phyloP scores from a whole-genome alignment of 2,888 invertebrate genomes.

The Euproctis similis region DNA sequence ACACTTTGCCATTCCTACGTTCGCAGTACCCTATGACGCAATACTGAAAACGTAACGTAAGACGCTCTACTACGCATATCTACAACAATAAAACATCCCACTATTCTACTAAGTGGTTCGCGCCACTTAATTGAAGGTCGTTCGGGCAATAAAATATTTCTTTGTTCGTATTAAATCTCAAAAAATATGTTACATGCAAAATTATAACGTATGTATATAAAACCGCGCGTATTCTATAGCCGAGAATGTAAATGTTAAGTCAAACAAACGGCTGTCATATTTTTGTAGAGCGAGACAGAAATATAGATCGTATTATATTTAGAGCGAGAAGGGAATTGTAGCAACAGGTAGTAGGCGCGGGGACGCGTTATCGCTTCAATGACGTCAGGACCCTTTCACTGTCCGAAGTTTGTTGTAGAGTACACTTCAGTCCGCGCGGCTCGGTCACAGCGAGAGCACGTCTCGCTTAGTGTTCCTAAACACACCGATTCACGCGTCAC shows the following conservation, averaged over 20 bases:
- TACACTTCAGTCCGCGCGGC: constrained; percentile 66
- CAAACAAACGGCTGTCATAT: constrained; percentile 41
- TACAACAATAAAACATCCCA: constrained; percentile 4
- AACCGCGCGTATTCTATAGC: constrained; percentile 29
- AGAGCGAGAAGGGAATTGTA: constrained; percentile 44
- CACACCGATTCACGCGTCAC: constrained; percentile 49
- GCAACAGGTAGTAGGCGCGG: constrained; percentile 58
- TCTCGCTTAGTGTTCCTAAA: constrained; percentile 57
- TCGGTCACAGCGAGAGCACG: constrained; percentile 68
- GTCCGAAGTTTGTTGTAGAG: constrained; percentile 43
- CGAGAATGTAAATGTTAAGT: constrained; percentile 40
- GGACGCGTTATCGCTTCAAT: constrained; percentile 66
- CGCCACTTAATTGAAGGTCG: constrained; percentile 10
- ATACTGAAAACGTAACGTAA: constrained; percentile 8
- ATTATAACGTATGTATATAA: constrained; percentile 31
- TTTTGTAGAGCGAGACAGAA: constrained; percentile 48
- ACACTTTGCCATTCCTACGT: constrained; percentile 20
- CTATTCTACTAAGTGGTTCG: not conserved
- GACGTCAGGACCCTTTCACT: constrained; percentile 78
- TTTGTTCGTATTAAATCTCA: constrained; percentile 26
- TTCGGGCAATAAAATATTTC: constrained; percentile 12
- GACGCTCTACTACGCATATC: constrained; percentile 11
- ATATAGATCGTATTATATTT: constrained; percentile 28
- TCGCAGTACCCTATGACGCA: constrained; percentile 12
- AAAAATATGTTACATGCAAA: constrained; percentile 32